Evolutionary conservation across 2,113 vertebrate genomes (phyloP).

Genomic region (Hoplias malabaricus): DNA sequence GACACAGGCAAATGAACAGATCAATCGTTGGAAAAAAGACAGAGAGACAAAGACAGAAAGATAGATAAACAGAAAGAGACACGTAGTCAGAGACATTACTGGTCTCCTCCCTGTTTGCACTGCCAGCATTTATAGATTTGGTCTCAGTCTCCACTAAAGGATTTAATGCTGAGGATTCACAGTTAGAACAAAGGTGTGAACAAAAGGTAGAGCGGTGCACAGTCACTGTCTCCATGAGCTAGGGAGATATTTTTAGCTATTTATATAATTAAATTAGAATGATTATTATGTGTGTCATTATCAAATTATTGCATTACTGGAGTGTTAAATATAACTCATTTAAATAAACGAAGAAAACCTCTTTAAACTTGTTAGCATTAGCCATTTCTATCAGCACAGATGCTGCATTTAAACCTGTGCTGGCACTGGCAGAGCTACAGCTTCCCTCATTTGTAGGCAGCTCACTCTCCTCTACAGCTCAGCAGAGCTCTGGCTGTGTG

Average conservation of each 20-base stretch:
- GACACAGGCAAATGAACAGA: neutral
- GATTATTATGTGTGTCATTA: neutral
- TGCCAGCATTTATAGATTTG: neutral
- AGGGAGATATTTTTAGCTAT: neutral
- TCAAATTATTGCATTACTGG: neutral
- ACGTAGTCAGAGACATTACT: neutral
- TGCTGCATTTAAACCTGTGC: conserved; percentile 29
- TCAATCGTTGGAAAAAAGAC: neutral
- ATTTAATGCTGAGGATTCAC: too few relatives aligned
- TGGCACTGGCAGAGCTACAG: conserved; percentile 8
- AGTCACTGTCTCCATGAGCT: neutral
- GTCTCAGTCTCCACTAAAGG: too few relatives aligned
- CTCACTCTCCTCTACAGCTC: conserved; percentile 41
- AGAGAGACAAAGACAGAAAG: neutral
- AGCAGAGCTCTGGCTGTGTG: conserved; percentile 19
- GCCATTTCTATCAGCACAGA: neutral
- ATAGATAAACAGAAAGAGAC: neutral
- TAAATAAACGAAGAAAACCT: neutral
- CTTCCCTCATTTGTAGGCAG: conserved; percentile 47
- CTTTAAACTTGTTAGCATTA: neutral
- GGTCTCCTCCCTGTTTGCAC: neutral
- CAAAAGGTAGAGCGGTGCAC: too few relatives aligned
- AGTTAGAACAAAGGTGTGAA: too few relatives aligned
- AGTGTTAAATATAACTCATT: neutral
- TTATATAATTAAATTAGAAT: too few relatives aligned